A percentile compares a stretch with the other conserved stretches of the same genome.
Evolutionary conservation across 2,797 vertebrate genomes (phyloP).

Genomic region (Falco concolor): DNA sequence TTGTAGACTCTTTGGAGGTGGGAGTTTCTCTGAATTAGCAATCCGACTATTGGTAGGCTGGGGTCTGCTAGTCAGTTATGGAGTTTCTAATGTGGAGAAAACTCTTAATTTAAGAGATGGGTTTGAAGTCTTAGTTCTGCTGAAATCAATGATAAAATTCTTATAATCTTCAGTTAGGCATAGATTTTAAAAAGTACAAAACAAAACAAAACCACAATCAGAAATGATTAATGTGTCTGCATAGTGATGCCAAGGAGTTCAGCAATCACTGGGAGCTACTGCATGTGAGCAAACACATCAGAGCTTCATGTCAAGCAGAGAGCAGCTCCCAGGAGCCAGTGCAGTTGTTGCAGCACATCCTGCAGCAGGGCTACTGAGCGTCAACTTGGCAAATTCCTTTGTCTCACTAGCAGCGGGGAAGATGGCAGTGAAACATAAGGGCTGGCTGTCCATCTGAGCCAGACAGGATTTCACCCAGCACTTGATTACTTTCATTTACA

Average conservation of each 20-base stretch:
- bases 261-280: not conserved
- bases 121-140: not conserved
- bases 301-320: not conserved
- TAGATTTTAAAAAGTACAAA: not conserved
- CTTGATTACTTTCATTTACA: not conserved
- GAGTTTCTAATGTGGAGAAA: not conserved
- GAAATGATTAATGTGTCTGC: not conserved
- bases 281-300: fast-evolving
- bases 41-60: not conserved
- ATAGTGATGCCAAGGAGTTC: not conserved
- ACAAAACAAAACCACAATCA: not conserved
- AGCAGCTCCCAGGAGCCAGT: not conserved
- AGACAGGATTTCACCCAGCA: not conserved
- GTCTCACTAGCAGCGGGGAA: not conserved
- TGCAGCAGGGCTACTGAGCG: not conserved
- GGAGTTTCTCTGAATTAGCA: not conserved
- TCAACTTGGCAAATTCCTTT: not conserved
- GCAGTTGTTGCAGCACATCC: not conserved
- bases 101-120: not conserved
- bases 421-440: not conserved
- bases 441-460: not conserved
- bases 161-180: not conserved
- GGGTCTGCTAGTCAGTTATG: not conserved
- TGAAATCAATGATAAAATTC: not conserved
- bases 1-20: not conserved